Percentiles rank a stretch among this genome's conserved stretches.
phyloP scores from a whole-genome alignment of 1,140 invertebrate species.

The Armadillidium nasatum region DNA sequence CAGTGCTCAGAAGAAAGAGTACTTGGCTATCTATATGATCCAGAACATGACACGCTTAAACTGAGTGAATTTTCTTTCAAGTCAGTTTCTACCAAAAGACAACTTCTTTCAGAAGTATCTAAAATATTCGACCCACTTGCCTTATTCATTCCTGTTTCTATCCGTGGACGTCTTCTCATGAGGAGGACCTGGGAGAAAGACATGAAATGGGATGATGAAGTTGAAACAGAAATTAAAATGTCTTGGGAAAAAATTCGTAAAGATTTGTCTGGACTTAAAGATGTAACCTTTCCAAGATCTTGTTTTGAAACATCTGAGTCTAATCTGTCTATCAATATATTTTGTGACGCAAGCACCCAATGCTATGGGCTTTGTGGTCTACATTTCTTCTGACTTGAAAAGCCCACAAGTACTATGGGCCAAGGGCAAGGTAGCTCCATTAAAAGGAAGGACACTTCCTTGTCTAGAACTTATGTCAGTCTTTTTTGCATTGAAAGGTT shows the following conservation, averaged over 20 bases:
- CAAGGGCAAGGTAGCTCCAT: neutral
- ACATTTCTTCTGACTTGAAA: neutral
- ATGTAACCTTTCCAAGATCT: neutral
- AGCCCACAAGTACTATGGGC: neutral
- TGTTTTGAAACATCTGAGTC: neutral
- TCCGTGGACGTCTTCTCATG: neutral
- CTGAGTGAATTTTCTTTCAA: neutral
- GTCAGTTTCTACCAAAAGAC: neutral
- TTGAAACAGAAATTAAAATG: neutral
- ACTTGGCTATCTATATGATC: neutral
- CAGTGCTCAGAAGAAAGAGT: neutral
- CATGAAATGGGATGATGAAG: constrained; percentile 2
- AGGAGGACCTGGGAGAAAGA: neutral
- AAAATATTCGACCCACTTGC: constrained; percentile 13
- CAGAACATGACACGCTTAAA: neutral
- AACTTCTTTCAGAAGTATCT: neutral
- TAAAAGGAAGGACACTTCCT: neutral
- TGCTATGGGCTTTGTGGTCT: constrained; percentile 12
- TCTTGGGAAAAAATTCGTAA: neutral
- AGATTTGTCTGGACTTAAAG: neutral
- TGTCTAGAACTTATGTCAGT: neutral
- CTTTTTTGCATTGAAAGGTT: neutral
- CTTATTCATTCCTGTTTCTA: neutral
- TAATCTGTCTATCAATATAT: neutral
- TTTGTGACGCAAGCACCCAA: neutral